Conservation (phyloP, 2,797 vertebrate genomes). For the Parambassis ranga region DNA sequence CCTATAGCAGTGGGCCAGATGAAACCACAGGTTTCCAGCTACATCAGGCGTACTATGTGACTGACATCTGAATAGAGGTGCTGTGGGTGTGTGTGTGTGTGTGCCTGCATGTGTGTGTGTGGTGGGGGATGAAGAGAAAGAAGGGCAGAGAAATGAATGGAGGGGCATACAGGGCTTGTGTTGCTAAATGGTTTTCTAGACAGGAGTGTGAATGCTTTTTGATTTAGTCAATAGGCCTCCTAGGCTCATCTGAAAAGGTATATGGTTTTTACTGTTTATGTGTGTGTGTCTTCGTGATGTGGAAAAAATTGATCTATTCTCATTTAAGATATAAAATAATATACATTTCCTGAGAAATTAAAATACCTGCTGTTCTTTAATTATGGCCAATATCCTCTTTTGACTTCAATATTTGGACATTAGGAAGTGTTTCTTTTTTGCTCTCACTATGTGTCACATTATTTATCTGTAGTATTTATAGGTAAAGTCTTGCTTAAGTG, state of each 20-base stretch:
- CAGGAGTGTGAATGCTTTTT: conserved; percentile 54
- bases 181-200: conserved; percentile 60
- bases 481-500: no score
- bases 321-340: no score
- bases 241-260: conserved; percentile 25
- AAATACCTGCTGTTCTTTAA: not conserved
- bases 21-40: conserved; percentile 21
- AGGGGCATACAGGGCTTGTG: conserved; percentile 22
- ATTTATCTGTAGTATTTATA: no score
- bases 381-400: no score
- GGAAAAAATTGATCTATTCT: no score
- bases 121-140: conserved; percentile 1
- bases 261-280: conserved; percentile 17
- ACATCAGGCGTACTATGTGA: conserved; percentile 40
- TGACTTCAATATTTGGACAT: no score
- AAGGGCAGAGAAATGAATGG: conserved; percentile 27
- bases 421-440: not conserved
- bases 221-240: conserved; percentile 44
- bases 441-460: no score
- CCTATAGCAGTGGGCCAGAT: not conserved
- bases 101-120: not conserved
- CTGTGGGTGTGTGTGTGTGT: conserved; percentile 2
- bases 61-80: conserved; percentile 51
- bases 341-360: not conserved
- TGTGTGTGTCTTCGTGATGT: no score